These are phyloP conservation scores for Cromileptes altivelis DNA, from an alignment of 2,113 vertebrate species.

Conservation along the genomic window DNA sequence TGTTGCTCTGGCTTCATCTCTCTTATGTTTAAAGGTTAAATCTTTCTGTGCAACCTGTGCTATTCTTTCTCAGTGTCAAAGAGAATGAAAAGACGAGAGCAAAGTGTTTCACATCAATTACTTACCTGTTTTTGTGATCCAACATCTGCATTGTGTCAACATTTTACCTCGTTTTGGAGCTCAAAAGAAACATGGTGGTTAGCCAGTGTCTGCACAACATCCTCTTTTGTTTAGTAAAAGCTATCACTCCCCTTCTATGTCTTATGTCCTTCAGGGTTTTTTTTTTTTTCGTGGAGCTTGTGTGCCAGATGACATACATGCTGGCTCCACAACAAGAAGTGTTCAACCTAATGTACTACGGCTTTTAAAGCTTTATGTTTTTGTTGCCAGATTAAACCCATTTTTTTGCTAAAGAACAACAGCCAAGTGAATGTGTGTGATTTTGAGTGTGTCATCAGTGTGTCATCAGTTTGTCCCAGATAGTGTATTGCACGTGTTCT, in stretches of 20 bases:
- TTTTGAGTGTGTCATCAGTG: constrained; percentile 12
- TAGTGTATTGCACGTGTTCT: constrained; percentile 3
- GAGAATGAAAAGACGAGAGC: background rate
- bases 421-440: constrained; percentile 3
- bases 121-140: background rate
- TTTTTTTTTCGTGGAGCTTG: background rate
- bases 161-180: constrained; percentile 14
- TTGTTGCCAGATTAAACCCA: background rate
- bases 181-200: background rate
- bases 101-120: background rate
- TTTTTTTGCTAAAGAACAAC: background rate
- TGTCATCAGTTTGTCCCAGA: constrained; percentile 36
- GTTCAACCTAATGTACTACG: background rate
- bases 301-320: constrained; percentile 26
- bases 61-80: constrained; percentile 3
- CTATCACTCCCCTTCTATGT: background rate
- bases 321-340: constrained; percentile 19
- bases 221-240: constrained; percentile 36
- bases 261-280: constrained; percentile 11
- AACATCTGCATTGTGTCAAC: constrained; percentile 11
- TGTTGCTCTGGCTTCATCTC: background rate
- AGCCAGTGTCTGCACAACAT: background rate
- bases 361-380: constrained; percentile 14
- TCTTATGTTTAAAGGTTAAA: constrained; percentile 1
- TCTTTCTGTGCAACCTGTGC: background rate